Evolutionary conservation across 2,888 invertebrate species (phyloP).

Genomic region (Lithodes maja): DNA sequence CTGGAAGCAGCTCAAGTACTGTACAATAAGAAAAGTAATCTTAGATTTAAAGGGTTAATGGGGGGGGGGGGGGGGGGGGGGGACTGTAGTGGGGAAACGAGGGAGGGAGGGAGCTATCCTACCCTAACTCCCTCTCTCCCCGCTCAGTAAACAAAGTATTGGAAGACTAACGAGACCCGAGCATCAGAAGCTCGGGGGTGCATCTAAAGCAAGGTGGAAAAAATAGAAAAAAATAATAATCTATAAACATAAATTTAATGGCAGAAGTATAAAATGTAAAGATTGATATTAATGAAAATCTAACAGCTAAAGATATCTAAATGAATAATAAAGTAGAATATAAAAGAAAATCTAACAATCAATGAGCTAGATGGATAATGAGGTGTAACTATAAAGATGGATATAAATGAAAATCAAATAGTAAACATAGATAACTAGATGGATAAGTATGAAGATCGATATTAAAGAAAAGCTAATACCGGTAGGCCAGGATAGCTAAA

Average conservation of each 20-base stretch:
- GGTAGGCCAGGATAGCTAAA: too few relatives aligned
- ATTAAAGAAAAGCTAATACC: too few relatives aligned
- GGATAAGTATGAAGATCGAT: too few relatives aligned
- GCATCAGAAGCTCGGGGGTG: conserved; percentile 44
- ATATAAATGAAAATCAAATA: too few relatives aligned
- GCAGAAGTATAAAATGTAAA: background rate
- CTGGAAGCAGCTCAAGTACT: too few relatives aligned
- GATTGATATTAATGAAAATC: conserved; percentile 29
- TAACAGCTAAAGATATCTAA: background rate
- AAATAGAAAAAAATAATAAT: background rate
- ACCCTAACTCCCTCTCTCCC: background rate
- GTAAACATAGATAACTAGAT: too few relatives aligned
- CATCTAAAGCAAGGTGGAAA: background rate
- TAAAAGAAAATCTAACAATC: too few relatives aligned
- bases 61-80: background rate
- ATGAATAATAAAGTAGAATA: too few relatives aligned
- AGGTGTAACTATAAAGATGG: too few relatives aligned
- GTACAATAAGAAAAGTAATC: too few relatives aligned
- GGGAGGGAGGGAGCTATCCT: background rate
- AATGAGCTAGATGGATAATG: too few relatives aligned
- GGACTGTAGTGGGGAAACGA: background rate
- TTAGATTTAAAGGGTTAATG: background rate
- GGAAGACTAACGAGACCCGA: conserved; percentile 55
- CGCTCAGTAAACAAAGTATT: conserved; percentile 35
- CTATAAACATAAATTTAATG: too few relatives aligned